Conservation (phyloP, 92 coral and sea anemone genomes). For the Epizoanthus stellaris region DNA sequence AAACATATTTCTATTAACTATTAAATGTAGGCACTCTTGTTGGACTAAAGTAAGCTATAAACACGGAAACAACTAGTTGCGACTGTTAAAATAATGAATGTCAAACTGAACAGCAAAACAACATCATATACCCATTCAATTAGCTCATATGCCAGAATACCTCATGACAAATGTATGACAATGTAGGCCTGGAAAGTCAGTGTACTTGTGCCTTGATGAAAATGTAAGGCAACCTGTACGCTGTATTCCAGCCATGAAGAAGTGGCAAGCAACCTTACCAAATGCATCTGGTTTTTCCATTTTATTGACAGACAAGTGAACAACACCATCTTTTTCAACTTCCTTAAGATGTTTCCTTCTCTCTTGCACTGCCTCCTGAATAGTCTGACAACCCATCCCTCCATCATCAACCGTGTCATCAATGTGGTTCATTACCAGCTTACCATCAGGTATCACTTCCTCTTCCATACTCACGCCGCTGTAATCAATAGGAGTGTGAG, state of each 20-base stretch:
- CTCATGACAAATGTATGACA: constrained; percentile 13
- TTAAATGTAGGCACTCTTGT: no score
- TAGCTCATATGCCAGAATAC: constrained; percentile 24
- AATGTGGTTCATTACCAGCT: constrained; percentile 7
- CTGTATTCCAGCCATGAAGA: constrained; percentile 2
- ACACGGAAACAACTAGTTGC: neutral
- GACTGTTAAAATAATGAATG: neutral
- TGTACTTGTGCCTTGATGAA: constrained; percentile 9
- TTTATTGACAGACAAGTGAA: constrained; percentile 63
- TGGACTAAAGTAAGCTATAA: neutral
- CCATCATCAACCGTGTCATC: constrained; percentile 77
- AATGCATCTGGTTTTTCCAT: constrained; percentile 2
- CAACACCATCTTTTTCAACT: constrained; percentile 63
- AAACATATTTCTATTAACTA: no score
- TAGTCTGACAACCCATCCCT: constrained; percentile 79
- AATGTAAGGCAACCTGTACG: neutral
- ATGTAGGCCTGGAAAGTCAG: neutral
- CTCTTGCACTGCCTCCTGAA: constrained; percentile 75
- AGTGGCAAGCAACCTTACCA: constrained; percentile 25
- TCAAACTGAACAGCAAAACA: neutral
- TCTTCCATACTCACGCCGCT: constrained; percentile 6
- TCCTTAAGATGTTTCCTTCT: constrained; percentile 67
- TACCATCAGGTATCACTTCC: constrained; percentile 21
- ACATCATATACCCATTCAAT: neutral
- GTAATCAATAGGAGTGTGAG: constrained; percentile 34